Evolutionary conservation across 2,888 invertebrate genomes (phyloP), one percentile per base, ranked within the genome.

Genomic region (Lagria hirta): DNA sequence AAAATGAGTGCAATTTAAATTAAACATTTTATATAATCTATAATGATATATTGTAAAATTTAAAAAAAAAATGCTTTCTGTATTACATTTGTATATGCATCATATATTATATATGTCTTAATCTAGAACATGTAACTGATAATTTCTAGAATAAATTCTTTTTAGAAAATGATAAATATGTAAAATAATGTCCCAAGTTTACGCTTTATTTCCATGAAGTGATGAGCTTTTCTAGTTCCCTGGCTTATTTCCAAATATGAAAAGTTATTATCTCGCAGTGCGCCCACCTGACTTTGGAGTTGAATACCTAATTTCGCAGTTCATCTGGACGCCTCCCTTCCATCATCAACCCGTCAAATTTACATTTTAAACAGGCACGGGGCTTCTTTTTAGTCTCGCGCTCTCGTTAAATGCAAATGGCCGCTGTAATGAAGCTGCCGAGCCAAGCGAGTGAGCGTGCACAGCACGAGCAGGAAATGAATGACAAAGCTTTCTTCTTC

Each of bases 391-490:
- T 61, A 57, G 56, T 55, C 55, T 52, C 55, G 60, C 59, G 58
- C 61, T 61, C 62, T 63, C 62, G 64, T 62, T 64, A 65, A 66
- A 68, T 68, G 68, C 68, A 67, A 68, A 68, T 68, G 65, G 66
- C 63, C 57, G 60, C 57, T 42, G 52, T 58, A 58, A 61, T 58
- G 65, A 68, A 64, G 61, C 61, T 54, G 52, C 57, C 54, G 48
- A 36, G 33, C 35, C 34, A 10, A 35, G 27, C 36, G 27, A 35
- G 33, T 41, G 33, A 41, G 33, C 43, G 45, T 28, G 36, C 30
- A 41, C 36, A 41, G 40, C 41, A 46, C 41, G 35, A 41, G 30
- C 30, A 18, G 45, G 35, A 34, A 45, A 45, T 41, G 41, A 41
- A 41, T 30, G 41, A 38, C 40, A 46, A 41, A 46, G 45, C 34